Evolutionary conservation across 2,888 invertebrate species (phyloP).

Genomic region (Pterobdella sp.): DNA sequence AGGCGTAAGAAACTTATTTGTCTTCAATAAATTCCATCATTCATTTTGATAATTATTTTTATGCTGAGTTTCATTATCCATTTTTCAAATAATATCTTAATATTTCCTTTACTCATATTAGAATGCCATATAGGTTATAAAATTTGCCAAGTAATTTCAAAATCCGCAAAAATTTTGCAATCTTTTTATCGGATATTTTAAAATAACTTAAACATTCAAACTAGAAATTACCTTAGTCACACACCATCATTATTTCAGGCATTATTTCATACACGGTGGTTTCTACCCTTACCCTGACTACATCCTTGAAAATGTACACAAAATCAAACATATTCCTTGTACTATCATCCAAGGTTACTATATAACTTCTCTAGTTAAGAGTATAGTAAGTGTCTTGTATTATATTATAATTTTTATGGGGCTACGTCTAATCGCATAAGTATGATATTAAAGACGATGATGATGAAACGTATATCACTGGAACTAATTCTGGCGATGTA

Average conservation of each 20-base stretch:
- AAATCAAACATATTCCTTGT: slow-evolving; percentile 45
- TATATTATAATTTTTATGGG: too few relatives aligned
- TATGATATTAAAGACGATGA: too few relatives aligned
- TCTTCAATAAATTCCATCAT: neutral
- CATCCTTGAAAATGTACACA: slow-evolving; percentile 43
- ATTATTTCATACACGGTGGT: slow-evolving; percentile 46
- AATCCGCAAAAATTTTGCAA: neutral
- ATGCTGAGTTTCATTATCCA: neutral
- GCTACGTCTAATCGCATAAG: too few relatives aligned
- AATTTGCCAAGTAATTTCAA: too few relatives aligned
- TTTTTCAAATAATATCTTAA: neutral
- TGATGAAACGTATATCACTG: too few relatives aligned
- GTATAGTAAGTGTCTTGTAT: too few relatives aligned
- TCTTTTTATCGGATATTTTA: neutral
- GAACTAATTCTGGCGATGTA: too few relatives aligned
- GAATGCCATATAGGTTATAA: too few relatives aligned
- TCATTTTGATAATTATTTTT: neutral
- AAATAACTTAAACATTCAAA: neutral
- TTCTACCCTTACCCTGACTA: slow-evolving; percentile 43
- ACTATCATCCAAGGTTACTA: slow-evolving; percentile 44
- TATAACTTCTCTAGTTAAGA: too few relatives aligned
- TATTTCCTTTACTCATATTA: too few relatives aligned
- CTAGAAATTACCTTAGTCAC: neutral
- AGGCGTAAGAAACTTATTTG: slow-evolving; percentile 38
- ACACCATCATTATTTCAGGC: slow-evolving; percentile 31